Base-by-base conservation (phyloP, 1,140 invertebrate species). In the Oryzaephilus surinamensis region DNA sequence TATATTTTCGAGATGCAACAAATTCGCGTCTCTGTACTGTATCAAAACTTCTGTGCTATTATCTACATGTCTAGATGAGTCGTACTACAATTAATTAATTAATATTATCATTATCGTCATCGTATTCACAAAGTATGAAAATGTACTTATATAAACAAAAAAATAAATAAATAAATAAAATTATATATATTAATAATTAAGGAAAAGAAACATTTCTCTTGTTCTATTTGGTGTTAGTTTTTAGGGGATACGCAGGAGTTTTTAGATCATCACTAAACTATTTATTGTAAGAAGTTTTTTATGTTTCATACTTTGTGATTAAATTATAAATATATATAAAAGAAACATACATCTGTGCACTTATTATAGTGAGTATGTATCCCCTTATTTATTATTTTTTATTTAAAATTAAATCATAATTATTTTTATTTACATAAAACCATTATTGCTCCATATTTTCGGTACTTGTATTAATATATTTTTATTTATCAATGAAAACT, bases 91-190 rank as follows among this genome's bases (percentile, higher is more conserved):
- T 21, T 24, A 24, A 4, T n/a, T 24, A 24, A 11, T 24, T 24
- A 11, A 24, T 24, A n/a, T 24, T 24, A n/a, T 24, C 23, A n/a
- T 45, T 45, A 30, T 45, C 43, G 41, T 28, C 16, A 26, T 19
- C 26, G 32, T 11, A 46, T 44, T 59, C 55, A 57, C 57, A 59
- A 57, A 54, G 54, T 59, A 59, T 59, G 55, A 55, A 56, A 48
- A 41, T 43, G 39, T 48, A 50, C 39, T 46, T 41, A 46, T 40
- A 33, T 28, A 30, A 16, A 49, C 36, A 26, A 43, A 38, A 26
- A 37, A 19, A 30, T 27, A 21, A 21, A 6, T 8, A 11, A 6
- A 10, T 21, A 6, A 2, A 21, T 21, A 21, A 24, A 24, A 10
- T 10, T n/a, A 24, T 24, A 10, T 34, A 42, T 38, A 38, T n/a